Percentiles rank a stretch among this genome's conserved stretches.
Evolutionary conservation across 2,113 vertebrate genomes (phyloP).

Genomic region (Anoplopoma fimbria): DNA sequence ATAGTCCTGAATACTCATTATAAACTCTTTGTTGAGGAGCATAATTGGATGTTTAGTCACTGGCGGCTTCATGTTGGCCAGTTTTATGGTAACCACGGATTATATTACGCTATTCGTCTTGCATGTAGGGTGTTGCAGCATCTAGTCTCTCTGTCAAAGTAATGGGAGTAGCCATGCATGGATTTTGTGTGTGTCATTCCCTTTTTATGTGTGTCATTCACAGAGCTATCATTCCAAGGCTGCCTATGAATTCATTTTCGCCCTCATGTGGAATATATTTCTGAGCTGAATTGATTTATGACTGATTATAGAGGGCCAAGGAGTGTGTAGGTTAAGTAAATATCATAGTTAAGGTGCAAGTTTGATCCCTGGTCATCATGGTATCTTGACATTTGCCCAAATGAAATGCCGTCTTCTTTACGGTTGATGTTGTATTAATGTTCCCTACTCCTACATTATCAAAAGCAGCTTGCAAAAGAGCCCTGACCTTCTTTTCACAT

Average conservation of each 20-base stretch:
- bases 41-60: constrained; percentile 42
- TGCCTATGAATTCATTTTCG: neutral
- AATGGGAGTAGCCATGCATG: neutral
- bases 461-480: neutral
- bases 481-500: neutral
- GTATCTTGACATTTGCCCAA: neutral
- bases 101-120: constrained; percentile 10
- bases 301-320: neutral
- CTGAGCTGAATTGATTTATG: neutral
- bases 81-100: constrained; percentile 22
- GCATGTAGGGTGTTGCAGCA: neutral
- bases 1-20: constrained; percentile 24
- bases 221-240: neutral
- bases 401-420: neutral
- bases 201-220: neutral
- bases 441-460: neutral
- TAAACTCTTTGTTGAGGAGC: constrained; percentile 27
- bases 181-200: constrained; percentile 5
- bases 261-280: neutral
- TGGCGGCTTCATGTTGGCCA: constrained; percentile 10
- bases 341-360: neutral
- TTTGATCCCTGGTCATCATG: neutral
- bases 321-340: neutral
- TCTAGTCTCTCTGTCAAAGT: neutral
- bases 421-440: neutral